These are phyloP conservation scores for Tursiops truncatus DNA, from an alignment of 2,113 vertebrate species.

Conservation along the genomic window DNA sequence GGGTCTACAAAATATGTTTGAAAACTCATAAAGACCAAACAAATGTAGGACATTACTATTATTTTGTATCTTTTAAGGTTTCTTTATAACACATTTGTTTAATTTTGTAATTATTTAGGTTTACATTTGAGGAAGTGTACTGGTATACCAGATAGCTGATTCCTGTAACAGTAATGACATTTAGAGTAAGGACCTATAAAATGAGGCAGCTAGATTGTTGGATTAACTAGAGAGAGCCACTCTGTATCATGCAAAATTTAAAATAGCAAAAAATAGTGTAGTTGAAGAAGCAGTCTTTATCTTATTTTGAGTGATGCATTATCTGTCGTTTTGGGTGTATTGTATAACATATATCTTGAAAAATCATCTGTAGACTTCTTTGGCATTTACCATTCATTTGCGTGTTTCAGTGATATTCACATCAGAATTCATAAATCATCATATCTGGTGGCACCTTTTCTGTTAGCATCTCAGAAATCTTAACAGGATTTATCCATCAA, in stretches of 20 bases:
- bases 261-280: not conserved
- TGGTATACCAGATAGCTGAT: not conserved
- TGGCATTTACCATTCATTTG: not conserved
- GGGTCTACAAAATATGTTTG: not conserved
- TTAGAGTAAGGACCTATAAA: not conserved
- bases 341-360: not conserved
- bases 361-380: not conserved
- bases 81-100: not conserved
- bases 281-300: not conserved
- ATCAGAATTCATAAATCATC: conserved; percentile 11
- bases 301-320: not conserved
- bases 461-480: not conserved
- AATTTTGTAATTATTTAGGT: not conserved
- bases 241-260: not conserved
- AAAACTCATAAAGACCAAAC: not conserved
- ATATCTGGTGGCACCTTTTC: not conserved
- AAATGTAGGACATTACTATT: not conserved
- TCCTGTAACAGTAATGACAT: not conserved
- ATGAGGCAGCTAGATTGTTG: not conserved
- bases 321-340: not conserved
- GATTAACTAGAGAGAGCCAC: not conserved
- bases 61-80: not conserved
- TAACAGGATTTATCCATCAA: not conserved
- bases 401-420: not conserved
- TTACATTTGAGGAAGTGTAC: not conserved